Evolutionary conservation across 1,140 invertebrate species (phyloP).

Genomic region (Melanaphis sacchari): DNA sequence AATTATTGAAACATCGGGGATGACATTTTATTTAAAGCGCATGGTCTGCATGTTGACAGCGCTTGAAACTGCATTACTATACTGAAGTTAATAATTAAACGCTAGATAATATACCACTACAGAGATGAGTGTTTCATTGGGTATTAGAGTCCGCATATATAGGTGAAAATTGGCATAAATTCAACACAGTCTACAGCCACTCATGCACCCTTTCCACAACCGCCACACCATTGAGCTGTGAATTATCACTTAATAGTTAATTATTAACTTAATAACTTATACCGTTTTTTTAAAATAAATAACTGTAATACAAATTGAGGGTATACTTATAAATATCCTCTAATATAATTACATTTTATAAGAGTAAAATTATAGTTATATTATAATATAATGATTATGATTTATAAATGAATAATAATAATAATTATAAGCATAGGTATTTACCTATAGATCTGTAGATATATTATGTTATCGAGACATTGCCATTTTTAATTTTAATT

Average conservation of each 20-base stretch:
- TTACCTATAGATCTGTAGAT: no score
- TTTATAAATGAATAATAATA: neutral
- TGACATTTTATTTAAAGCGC: slow-evolving; percentile 26
- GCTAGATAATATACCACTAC: neutral
- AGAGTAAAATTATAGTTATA: neutral
- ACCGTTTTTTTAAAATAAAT: neutral
- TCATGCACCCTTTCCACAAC: neutral
- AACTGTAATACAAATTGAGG: neutral
- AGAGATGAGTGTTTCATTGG: neutral
- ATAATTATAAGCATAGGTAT: neutral
- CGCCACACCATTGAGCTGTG: neutral
- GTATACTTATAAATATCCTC: neutral
- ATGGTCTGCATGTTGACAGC: neutral
- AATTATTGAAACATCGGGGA: slow-evolving; percentile 19
- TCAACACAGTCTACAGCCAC: neutral
- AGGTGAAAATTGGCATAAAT: neutral
- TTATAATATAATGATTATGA: neutral
- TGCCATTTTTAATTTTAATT: no score
- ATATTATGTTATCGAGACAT: no score
- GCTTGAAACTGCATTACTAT: neutral
- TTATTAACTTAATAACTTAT: neutral
- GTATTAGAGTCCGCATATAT: neutral
- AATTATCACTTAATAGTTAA: neutral
- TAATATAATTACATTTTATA: neutral
- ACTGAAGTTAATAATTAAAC: neutral